Evolutionary conservation across 53 echinoderm and acorn worm species (phyloP).

Genomic region (Paracentrotus lividus): DNA sequence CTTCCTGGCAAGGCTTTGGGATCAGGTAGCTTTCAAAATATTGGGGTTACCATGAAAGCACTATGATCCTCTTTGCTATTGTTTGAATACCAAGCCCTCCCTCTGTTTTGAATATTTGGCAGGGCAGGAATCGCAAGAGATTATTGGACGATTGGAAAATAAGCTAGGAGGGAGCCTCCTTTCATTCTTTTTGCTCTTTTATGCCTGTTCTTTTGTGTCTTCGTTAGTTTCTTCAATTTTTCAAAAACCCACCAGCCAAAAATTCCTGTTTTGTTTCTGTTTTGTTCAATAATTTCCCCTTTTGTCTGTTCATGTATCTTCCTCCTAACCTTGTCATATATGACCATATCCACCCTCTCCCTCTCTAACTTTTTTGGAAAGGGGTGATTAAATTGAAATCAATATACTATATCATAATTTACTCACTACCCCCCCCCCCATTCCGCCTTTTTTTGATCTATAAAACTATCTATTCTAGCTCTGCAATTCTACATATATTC

Average conservation of each 20-base stretch:
- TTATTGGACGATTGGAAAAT: constrained; percentile 48
- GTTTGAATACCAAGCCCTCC: constrained; percentile 42
- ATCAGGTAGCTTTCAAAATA: constrained; percentile 61
- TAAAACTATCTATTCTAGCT: not conserved
- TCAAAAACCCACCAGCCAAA: not conserved
- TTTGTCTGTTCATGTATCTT: not conserved
- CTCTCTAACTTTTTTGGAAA: not conserved
- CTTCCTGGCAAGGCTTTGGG: not conserved
- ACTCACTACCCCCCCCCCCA: not conserved
- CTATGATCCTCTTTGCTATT: constrained; percentile 29
- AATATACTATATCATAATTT: not conserved
- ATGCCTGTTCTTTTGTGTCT: not conserved
- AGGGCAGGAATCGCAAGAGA: constrained; percentile 50
- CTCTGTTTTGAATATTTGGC: constrained; percentile 57
- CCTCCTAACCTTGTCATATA: not conserved
- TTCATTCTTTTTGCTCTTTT: not conserved
- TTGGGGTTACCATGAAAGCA: constrained; percentile 42
- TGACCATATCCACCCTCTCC: not conserved
- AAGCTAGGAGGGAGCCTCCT: not conserved
- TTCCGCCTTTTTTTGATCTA: not conserved
- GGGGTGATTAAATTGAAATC: too few species aligned
- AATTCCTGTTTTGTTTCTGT: not conserved
- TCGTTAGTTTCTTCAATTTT: not conserved
- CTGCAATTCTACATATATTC: not conserved
- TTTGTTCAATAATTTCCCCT: not conserved